A percentile compares a stretch with the other conserved stretches of the same genome.
These are phyloP conservation scores for Selenia dentaria DNA, from an alignment of 2,888 invertebrate genomes.

Conservation along the genomic window DNA sequence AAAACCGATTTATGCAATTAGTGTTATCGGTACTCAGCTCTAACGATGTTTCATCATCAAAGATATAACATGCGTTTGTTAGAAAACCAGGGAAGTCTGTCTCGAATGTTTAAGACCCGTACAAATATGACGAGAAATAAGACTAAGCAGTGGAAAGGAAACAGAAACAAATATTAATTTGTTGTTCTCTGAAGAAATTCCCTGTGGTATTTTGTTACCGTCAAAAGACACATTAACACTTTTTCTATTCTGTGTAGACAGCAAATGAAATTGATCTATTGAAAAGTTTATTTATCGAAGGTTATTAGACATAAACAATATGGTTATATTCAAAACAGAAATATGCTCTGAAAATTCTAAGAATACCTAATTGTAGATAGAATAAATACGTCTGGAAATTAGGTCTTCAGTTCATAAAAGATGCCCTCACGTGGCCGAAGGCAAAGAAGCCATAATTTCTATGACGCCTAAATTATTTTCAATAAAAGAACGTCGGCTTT, in stretches of 20 bases:
- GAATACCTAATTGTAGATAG: not conserved
- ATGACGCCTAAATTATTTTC: conserved; percentile 44
- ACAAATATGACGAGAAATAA: conserved; percentile 35
- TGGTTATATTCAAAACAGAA: not conserved
- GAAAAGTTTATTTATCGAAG: too few relatives aligned
- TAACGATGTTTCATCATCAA: conserved; percentile 30
- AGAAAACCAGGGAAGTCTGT: conserved; percentile 27
- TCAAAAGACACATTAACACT: conserved; percentile 16
- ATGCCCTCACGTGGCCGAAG: conserved; percentile 2
- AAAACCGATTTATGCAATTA: conserved; percentile 15
- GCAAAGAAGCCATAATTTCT: conserved; percentile 15
- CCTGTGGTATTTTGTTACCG: conserved; percentile 23
- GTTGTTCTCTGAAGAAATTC: conserved; percentile 19
- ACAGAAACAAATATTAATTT: conserved; percentile 25
- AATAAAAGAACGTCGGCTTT: conserved; percentile 48
- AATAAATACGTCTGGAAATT: not conserved
- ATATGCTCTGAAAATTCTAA: not conserved
- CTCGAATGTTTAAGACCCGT: conserved; percentile 35
- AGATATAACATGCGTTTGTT: conserved; percentile 33
- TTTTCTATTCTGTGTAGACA: conserved; percentile 13
- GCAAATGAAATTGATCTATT: not conserved
- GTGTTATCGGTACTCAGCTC: conserved; percentile 19
- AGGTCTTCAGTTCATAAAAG: not conserved
- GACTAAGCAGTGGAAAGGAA: conserved; percentile 25
- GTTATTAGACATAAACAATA: too few relatives aligned